Base-by-base conservation (phyloP, 1,140 invertebrate species). In the Calephelis nemesis region DNA sequence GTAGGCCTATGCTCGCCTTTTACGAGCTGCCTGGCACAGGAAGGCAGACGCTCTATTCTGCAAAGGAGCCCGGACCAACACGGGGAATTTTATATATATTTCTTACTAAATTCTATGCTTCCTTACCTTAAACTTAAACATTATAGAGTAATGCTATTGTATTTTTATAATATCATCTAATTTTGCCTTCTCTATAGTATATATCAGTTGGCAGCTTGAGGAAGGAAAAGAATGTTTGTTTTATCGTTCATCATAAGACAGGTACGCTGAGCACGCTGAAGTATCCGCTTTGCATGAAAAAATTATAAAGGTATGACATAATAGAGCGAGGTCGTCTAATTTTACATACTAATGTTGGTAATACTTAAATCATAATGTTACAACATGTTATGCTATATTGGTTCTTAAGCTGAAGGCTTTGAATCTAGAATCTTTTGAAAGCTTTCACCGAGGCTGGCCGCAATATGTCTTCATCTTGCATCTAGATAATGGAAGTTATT, bases 391-490 rank as follows among this genome's bases (percentile, higher is more conserved):
- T 19, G 62, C 13, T 13, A 63, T 47, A 15, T 63, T 63, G 45
- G 45, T 10, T 47, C 62, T 63, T 47, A 47, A 45, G 39, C 15
- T 42, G 7, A 5, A 4, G 1, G 9, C 0, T 9, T 58, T 54
- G 39, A 45, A 42, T 11, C 49, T 66, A 45, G 15, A 54, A 40
- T 66, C 1, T 50, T 6, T 12, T 54, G 50, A 42, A 52, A 11
- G 39, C 13, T 66, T 54, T 15, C 12, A 50, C 52, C 52, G 9
- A 58, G 9, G 10, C 50, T 9, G 52, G 9, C 52, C 30, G 13
- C 45, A 52, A 66, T 66, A 69, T 69, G 69, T 76, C 78, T 81
- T 75, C 72, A 75, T 81, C 68, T 70, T 58, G 68, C 73, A 70
- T 76, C 71, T 69, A 72, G 68, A 71, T 70, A 78, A 78, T 73